These are phyloP conservation scores for Mastomys natalensis DNA, from an alignment of 2,113 vertebrate species.

Conservation along the genomic window DNA sequence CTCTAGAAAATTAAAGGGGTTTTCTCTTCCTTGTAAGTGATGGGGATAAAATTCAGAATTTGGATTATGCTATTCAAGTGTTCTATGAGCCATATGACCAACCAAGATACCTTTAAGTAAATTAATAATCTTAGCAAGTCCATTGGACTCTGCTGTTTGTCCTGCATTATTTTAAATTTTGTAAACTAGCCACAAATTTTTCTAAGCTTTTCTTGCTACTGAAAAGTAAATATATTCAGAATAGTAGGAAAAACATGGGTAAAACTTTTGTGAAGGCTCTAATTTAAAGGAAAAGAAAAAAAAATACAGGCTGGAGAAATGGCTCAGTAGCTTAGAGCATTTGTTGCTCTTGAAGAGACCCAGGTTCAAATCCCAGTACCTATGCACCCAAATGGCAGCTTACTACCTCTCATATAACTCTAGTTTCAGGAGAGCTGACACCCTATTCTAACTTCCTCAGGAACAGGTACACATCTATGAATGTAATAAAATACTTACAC, in stretches of 20 bases:
- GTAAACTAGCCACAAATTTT: slow-evolving; percentile 29
- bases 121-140: background rate
- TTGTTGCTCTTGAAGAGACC: background rate
- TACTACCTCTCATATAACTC: background rate
- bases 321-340: background rate
- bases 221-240: background rate
- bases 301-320: background rate
- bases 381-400: background rate
- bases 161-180: slow-evolving; percentile 56
- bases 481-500: background rate
- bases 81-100: background rate
- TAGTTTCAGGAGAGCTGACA: background rate
- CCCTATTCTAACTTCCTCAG: background rate
- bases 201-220: slow-evolving; percentile 22
- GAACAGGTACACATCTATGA: background rate
- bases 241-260: background rate
- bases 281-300: background rate
- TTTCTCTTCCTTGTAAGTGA: background rate
- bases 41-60: too few species aligned
- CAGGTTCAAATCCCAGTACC: background rate
- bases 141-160: background rate
- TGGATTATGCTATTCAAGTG: background rate
- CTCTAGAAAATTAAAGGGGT: slow-evolving; percentile 21
- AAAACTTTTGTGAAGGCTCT: background rate
- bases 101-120: background rate